These are phyloP conservation scores for Watsonalla cultraria DNA, from an alignment of 2,888 invertebrate genomes.

Conservation along the genomic window DNA sequence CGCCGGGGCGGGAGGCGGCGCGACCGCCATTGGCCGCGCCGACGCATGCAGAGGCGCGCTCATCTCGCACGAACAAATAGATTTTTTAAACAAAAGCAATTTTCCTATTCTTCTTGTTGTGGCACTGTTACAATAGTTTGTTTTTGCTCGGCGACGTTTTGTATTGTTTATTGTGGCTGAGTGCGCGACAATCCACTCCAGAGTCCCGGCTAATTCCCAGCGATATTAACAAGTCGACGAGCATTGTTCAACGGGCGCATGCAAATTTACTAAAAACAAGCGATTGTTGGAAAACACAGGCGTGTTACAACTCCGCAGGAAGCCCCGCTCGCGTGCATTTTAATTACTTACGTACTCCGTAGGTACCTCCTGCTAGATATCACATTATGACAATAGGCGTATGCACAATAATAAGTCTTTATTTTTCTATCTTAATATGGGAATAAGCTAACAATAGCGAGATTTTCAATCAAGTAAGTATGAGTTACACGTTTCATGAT, in stretches of 20 bases:
- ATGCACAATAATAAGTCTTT: conserved; percentile 14
- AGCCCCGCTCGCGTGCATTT: conserved; percentile 35
- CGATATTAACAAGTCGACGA: conserved; percentile 61
- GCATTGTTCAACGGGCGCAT: conserved; percentile 60
- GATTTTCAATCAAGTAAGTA: not conserved
- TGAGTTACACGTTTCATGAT: no score
- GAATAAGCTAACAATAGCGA: conserved; percentile 3
- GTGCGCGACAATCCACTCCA: conserved; percentile 72
- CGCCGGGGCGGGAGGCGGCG: conserved; percentile 62
- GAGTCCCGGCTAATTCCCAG: conserved; percentile 73
- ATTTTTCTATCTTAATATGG: conserved; percentile 15
- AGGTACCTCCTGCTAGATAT: conserved; percentile 40
- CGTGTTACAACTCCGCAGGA: conserved; percentile 39
- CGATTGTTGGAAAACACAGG: conserved; percentile 62
- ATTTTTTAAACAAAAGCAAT: conserved; percentile 78
- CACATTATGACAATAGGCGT: conserved; percentile 35
- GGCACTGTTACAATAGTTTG: conserved; percentile 69
- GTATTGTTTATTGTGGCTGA: conserved; percentile 73
- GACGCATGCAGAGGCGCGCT: conserved; percentile 65
- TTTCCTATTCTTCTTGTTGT: conserved; percentile 78
- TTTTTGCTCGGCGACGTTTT: conserved; percentile 70
- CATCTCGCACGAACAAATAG: conserved; percentile 75
- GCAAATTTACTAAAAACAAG: conserved; percentile 69
- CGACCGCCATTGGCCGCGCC: conserved; percentile 60
- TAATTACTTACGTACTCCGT: conserved; percentile 45